These are phyloP conservation scores for Pogonocherus hispidulus DNA, from an alignment of 2,888 invertebrate genomes.

Conservation along the genomic window DNA sequence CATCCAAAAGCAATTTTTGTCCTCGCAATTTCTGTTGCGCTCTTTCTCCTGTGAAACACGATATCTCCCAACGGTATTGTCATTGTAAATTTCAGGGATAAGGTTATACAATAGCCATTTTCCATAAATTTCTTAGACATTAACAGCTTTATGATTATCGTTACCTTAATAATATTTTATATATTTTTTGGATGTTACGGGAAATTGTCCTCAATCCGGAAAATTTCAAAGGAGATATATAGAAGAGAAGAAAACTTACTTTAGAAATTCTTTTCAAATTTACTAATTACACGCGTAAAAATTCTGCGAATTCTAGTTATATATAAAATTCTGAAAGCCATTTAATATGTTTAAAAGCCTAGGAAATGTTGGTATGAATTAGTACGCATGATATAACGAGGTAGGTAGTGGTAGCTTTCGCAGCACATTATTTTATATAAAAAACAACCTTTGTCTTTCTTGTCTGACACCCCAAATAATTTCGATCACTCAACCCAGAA, in stretches of 20 bases:
- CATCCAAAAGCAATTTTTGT: not conserved
- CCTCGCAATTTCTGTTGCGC: not conserved
- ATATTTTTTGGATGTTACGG: not conserved
- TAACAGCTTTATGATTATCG: not conserved
- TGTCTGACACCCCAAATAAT: too few relatives aligned
- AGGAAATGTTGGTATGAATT: too few relatives aligned
- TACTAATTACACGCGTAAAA: slow-evolving; percentile 11
- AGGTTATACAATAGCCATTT: not conserved
- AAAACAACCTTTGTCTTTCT: too few relatives aligned
- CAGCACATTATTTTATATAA: too few relatives aligned
- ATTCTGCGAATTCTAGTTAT: slow-evolving; percentile 11
- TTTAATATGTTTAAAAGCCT: too few relatives aligned
- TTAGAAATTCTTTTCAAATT: not conserved
- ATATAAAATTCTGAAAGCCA: slow-evolving; percentile 1
- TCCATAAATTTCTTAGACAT: slow-evolving; percentile 4
- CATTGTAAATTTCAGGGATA: not conserved
- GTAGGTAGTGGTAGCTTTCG: too few relatives aligned
- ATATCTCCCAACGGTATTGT: not conserved
- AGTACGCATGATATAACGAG: too few relatives aligned
- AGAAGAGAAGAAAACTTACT: too few relatives aligned
- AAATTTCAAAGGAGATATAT: not conserved
- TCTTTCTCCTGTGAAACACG: not conserved
- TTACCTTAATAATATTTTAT: slow-evolving; percentile 4
- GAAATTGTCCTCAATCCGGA: not conserved
- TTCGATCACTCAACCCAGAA: too few relatives aligned